Evolutionary conservation across 1,140 invertebrate genomes (phyloP), one percentile per base, ranked within the genome.

Genomic region (Aphaenogaster rudis): DNA sequence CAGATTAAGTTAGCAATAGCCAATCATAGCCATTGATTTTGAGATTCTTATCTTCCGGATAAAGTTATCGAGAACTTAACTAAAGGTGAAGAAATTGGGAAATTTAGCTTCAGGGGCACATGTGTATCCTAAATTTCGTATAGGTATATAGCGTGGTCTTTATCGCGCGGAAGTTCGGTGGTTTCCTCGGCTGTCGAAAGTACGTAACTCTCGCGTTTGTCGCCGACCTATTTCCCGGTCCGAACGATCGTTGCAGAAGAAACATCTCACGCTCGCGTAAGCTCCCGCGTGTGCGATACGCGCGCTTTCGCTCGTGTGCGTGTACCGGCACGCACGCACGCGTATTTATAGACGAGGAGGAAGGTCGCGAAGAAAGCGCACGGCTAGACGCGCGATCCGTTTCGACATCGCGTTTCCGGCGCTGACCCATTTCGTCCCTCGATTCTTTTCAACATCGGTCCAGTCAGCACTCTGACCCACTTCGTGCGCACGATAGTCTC

Each of bases 291-390:
- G 57, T n/a, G 8, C 17, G 45, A 72, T 21, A 36, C 39, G 2
- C 61, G 5, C 9, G 54, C 15, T 36, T 84, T 33, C 42, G 17
- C 36, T n/a, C 33, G 36, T 33, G 63, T 57, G 33, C 11, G 52
- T 64, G 52, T 57, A 42, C 50, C 50, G n/a, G 64, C 33, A 69
- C 48, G 69, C 59, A 63, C 39, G 8, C 52, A 33, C 39, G 79
- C n/a, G 64, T 88, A 91, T 91, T 94, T 92, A 93, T 94, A 94
- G 94, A 88, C 86, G 13, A 82, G 86, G 72, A 87, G 87, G 92
- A 94, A 94, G 94, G 93, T 93, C 93, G 88, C 77, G 92, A 94
- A 94, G 94, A 94, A 94, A 94, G 93, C 92, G 91, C 92, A 91
- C 90, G 87, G 88, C 90, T 89, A 91, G 88, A 86, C 76, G 59